These are phyloP conservation scores for Opisthograptis luteolata DNA, from an alignment of 2,888 invertebrate species.

Conservation along the genomic window DNA sequence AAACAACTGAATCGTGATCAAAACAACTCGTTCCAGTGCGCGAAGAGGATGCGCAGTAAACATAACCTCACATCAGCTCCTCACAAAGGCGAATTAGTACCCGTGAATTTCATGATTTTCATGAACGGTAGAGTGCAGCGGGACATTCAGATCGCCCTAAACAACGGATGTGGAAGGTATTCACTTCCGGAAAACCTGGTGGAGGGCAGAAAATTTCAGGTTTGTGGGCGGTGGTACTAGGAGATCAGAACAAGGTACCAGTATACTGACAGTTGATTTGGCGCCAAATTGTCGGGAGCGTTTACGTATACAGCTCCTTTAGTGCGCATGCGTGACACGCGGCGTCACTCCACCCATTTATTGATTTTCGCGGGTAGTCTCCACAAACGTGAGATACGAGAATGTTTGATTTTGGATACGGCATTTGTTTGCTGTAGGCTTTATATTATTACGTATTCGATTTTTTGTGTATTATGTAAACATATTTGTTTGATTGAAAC, in stretches of 20 bases:
- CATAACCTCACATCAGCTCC: slow-evolving; percentile 5
- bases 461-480: no score
- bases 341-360: slow-evolving; percentile 32
- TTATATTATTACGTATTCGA: no score
- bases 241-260: slow-evolving; percentile 48
- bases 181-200: slow-evolving; percentile 67
- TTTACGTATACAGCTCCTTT: neutral
- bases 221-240: slow-evolving; percentile 80
- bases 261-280: slow-evolving; percentile 42
- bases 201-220: slow-evolving; percentile 80
- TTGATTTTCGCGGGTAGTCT: slow-evolving; percentile 50
- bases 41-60: slow-evolving; percentile 58
- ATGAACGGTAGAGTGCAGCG: slow-evolving; percentile 3
- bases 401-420: slow-evolving; percentile 23
- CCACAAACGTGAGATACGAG: slow-evolving; percentile 10
- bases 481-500: neutral
- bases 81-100: neutral
- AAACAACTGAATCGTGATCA: slow-evolving; percentile 14
- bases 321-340: slow-evolving; percentile 61
- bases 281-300: neutral
- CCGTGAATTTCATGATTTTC: slow-evolving; percentile 9
- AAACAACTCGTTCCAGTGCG: slow-evolving; percentile 48
- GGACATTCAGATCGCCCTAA: slow-evolving; percentile 64
- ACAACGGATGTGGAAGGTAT: slow-evolving; percentile 65
- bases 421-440: slow-evolving; percentile 1